phyloP scores from a whole-genome alignment of 2,888 invertebrate genomes.

The Timema podura region DNA sequence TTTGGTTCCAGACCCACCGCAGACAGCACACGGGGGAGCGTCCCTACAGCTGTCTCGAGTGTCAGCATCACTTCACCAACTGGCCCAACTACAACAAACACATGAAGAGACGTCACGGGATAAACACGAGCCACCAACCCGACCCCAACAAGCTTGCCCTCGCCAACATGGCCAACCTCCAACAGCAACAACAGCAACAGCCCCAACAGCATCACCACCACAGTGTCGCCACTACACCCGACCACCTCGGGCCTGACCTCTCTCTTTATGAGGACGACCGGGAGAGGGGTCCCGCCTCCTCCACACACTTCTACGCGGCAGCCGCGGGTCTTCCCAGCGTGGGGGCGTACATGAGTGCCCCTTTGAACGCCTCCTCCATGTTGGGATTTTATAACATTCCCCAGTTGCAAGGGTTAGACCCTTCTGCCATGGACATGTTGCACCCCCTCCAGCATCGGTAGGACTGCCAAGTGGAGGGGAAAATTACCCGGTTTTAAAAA shows the following conservation, averaged over 20 bases:
- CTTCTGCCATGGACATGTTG: slow-evolving; percentile 24
- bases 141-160: slow-evolving; percentile 30
- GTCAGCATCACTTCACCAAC: slow-evolving; percentile 71
- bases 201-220: not conserved
- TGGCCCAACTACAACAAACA: slow-evolving; percentile 83
- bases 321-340: not conserved
- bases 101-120: slow-evolving; percentile 69
- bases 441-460: not conserved
- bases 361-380: slow-evolving; percentile 20
- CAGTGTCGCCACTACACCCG: not conserved
- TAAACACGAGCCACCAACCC: slow-evolving; percentile 50
- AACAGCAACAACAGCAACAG: slow-evolving; percentile 19
- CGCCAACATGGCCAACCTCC: slow-evolving; percentile 11
- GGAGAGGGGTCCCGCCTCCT: too few relatives aligned
- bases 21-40: slow-evolving; percentile 65
- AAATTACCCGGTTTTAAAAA: too few relatives aligned
- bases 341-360: not conserved
- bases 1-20: slow-evolving; percentile 55
- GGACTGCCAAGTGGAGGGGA: too few relatives aligned
- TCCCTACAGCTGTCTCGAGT: slow-evolving; percentile 68
- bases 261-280: too few relatives aligned
- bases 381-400: slow-evolving; percentile 28
- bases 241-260: too few relatives aligned
- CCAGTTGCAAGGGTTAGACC: slow-evolving; percentile 24
- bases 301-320: not conserved